Evolutionary conservation across 2,797 vertebrate species (phyloP).

Genomic region (Scolopax rusticola): DNA sequence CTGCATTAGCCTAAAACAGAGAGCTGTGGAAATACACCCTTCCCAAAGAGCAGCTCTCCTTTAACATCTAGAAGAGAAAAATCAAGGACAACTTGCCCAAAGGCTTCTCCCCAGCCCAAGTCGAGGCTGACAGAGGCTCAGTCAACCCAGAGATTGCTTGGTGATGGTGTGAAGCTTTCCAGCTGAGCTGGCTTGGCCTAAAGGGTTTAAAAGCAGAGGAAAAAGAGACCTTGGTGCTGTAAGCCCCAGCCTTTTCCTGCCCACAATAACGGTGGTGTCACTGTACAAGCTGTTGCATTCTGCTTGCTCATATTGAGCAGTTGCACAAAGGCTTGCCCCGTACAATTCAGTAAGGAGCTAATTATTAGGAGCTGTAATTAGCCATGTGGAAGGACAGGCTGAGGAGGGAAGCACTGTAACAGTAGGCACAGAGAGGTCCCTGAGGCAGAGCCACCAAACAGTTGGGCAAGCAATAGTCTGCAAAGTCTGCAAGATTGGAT

Average conservation of each 20-base stretch:
- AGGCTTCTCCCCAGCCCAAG: neutral
- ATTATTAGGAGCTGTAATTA: conserved; percentile 14
- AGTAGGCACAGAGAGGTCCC: neutral
- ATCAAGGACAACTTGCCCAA: neutral
- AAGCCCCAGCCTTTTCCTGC: neutral
- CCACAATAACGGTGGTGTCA: neutral
- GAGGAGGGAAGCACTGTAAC: neutral
- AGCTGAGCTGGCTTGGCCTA: neutral
- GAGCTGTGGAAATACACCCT: neutral
- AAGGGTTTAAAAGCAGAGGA: neutral
- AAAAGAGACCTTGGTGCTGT: neutral
- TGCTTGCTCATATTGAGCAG: conserved; percentile 9
- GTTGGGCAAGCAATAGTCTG: neutral
- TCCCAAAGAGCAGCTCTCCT: neutral
- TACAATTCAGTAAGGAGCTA: conserved; percentile 18
- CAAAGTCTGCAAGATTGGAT: neutral
- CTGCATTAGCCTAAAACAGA: neutral
- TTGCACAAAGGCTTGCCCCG: neutral
- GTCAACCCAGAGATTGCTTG: neutral
- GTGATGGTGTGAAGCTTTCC: neutral
- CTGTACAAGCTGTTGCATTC: conserved; percentile 17
- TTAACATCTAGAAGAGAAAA: neutral
- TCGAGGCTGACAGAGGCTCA: neutral
- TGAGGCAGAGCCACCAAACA: neutral
- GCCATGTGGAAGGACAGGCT: neutral